Conservation (phyloP, 64 coral and sea anemone species). For the Hydrozoanthus tunicans region DNA sequence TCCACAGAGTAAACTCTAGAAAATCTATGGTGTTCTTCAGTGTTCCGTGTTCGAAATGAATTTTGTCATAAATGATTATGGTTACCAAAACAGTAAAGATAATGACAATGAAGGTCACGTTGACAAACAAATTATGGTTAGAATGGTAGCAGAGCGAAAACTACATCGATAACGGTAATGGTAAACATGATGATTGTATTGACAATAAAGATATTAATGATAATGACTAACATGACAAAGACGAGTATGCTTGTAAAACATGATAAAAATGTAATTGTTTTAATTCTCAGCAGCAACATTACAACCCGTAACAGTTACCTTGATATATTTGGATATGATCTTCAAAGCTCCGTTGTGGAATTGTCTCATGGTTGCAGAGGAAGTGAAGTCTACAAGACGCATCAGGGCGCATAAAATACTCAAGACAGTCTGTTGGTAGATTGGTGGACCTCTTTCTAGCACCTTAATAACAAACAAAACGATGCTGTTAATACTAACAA, state of each 20-base stretch:
- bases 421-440: constrained; percentile 79
- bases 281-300: too few species aligned
- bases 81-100: too few species aligned
- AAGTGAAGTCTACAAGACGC: constrained; percentile 80
- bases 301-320: constrained; percentile 56
- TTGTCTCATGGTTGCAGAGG: constrained; percentile 76
- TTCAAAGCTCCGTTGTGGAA: constrained; percentile 89
- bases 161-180: background rate
- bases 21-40: too few species aligned
- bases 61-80: too few species aligned
- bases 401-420: constrained; percentile 86
- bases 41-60: too few species aligned
- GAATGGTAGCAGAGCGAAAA: too few species aligned
- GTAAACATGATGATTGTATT: background rate
- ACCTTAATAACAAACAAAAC: constrained; percentile 53
- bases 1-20: too few species aligned
- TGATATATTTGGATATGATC: constrained; percentile 93
- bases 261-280: too few species aligned
- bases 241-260: background rate
- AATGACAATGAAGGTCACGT: too few species aligned
- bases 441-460: constrained; percentile 81
- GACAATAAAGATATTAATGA: background rate
- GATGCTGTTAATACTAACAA: background rate
- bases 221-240: background rate
- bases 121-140: too few species aligned